Evolutionary conservation across 2,113 vertebrate genomes (phyloP), one percentile per base, ranked within the genome.

Genomic region (Atherinomorus stipes): DNA sequence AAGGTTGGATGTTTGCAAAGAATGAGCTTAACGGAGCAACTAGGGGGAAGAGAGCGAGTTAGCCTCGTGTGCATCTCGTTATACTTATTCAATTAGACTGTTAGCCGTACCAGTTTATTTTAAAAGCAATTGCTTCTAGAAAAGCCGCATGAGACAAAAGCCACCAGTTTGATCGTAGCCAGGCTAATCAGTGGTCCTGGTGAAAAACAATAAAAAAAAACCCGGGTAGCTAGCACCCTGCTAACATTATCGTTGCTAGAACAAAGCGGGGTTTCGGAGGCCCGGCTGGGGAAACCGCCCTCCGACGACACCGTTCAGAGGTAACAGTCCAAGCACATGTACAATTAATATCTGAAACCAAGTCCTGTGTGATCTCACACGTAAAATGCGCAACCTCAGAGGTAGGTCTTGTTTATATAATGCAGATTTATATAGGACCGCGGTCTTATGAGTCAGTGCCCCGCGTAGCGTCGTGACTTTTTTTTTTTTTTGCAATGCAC

Each of bases 211-310:
- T 34, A 34, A 34, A 34, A 34, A 34, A 28, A 28, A 22, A 9
- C n/a, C n/a, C n/a, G n/a, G n/a, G 28, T 12, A 38, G 72, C 37
- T 90, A 89, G 62, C 87, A 58, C 8, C 1, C 2, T 4, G 80
- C 82, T 84, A 80, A 76, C 44, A 11, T 28, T 26, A 22, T 49
- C 80, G 60, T 68, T 7, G n/a, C 11, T 6, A 80, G 87, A 90
- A 91, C 90, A 91, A 91, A 90, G 89, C 85, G 54, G 45, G 25
- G 45, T 11, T 58, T 18, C 0, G 18, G 31, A 87, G 89, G 89
- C 89, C 86, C 60, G 2, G 64, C 25, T 2, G 18, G 2, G 8
- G 31, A 52, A 78, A 67, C 63, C 61, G 73, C 71, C 80, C 62
- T 79, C 37, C 2, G 1, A 18, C 23, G 21, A 6, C 0, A 34